Evolutionary conservation across 2,888 invertebrate species (phyloP).

Genomic region (Falcaria lacertinaria): DNA sequence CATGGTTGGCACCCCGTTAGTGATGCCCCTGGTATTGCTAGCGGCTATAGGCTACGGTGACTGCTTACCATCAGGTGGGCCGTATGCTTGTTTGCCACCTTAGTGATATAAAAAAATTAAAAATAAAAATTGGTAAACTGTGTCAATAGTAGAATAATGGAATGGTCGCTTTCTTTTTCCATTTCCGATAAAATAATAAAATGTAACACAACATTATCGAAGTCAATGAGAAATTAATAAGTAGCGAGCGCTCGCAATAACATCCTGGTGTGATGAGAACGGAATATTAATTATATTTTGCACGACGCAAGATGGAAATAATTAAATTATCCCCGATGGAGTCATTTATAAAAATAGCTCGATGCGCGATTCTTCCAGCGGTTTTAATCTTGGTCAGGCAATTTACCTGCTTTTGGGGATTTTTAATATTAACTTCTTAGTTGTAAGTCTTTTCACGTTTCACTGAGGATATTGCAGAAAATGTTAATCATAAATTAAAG

Average conservation of each 20-base stretch:
- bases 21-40: no score
- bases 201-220: background rate
- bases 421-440: background rate
- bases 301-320: background rate
- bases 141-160: no score
- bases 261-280: background rate
- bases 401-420: background rate
- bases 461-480: background rate
- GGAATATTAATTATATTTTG: conserved; percentile 1
- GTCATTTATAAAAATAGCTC: background rate
- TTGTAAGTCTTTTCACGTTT: background rate
- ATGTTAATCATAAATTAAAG: background rate
- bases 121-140: no score
- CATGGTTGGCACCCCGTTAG: no score
- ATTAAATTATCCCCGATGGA: background rate
- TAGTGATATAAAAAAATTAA: no score
- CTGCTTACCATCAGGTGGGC: no score
- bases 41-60: no score
- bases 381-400: background rate
- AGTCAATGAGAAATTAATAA: background rate
- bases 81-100: no score
- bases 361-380: background rate
- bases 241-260: background rate
- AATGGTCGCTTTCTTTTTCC: background rate
- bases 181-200: background rate